Evolutionary conservation across 2,888 invertebrate species (phyloP).

Genomic region (Hedya salicella): DNA sequence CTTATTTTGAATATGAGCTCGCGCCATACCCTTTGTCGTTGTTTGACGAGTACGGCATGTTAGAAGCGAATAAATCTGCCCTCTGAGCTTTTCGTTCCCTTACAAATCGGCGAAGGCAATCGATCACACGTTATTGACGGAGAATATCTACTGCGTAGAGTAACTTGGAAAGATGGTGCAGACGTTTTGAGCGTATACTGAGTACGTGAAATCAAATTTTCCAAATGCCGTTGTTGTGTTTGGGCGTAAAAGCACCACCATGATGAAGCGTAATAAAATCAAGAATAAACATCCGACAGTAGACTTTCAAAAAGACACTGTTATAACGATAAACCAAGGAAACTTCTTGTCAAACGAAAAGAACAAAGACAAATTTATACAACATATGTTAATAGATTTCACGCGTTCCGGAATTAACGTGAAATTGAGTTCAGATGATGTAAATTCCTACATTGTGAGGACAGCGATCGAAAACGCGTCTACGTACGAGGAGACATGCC

Average conservation of each 20-base stretch:
- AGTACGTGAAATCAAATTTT: conserved; percentile 1
- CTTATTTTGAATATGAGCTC: conserved; percentile 12
- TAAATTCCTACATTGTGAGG: not conserved
- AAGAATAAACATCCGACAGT: not conserved
- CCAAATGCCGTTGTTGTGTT: conserved; percentile 3
- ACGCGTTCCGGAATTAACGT: conserved; percentile 4
- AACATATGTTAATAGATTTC: conserved; percentile 9
- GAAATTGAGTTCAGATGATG: not conserved
- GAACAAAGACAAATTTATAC: conserved; percentile 14
- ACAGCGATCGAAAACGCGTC: not conserved
- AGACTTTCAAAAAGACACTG: conserved; percentile 9
- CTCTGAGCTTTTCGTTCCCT: conserved; percentile 2
- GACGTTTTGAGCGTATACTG: not conserved
- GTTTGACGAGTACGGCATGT: conserved; percentile 9
- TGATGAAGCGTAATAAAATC: not conserved
- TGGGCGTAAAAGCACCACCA: not conserved
- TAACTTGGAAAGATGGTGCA: conserved; percentile 4
- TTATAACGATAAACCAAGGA: not conserved
- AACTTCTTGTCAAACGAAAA: conserved; percentile 7
- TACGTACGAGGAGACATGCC: not conserved
- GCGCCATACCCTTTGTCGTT: conserved; percentile 16
- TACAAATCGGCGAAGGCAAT: not conserved
- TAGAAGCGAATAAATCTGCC: not conserved
- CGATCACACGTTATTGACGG: conserved; percentile 1
- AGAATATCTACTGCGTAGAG: conserved; percentile 12